Evolutionary conservation across 2,797 vertebrate species (phyloP).

Genomic region (Argentina silus): DNA sequence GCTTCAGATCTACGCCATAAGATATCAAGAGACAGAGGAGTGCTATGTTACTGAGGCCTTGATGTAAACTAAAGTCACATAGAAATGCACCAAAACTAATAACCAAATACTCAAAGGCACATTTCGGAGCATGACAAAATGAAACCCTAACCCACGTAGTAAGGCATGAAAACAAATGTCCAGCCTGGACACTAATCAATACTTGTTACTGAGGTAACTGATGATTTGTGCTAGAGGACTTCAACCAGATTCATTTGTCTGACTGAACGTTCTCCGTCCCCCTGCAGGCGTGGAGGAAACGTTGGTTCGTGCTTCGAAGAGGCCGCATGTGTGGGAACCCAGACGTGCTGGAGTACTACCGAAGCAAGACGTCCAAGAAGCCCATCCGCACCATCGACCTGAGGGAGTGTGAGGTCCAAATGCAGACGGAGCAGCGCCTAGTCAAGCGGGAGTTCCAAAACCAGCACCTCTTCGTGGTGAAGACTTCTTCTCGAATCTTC

Average conservation of each 20-base stretch:
- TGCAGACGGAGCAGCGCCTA: constrained; percentile 83
- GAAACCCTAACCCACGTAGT: no score
- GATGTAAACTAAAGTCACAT: background rate
- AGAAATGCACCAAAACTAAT: background rate
- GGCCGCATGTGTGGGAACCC: constrained; percentile 96
- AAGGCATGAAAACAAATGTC: no score
- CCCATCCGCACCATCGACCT: constrained; percentile 95
- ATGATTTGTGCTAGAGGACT: no score
- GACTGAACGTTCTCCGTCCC: constrained; percentile 16
- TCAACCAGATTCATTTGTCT: no score
- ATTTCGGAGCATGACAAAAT: no score
- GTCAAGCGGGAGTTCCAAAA: constrained; percentile 90
- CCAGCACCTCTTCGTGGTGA: constrained; percentile 92
- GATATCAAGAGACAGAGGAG: background rate
- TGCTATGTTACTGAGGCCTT: background rate
- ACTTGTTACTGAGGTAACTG: no score
- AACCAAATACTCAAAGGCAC: no score
- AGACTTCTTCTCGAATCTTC: constrained; percentile 89
- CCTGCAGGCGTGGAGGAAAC: constrained; percentile 92
- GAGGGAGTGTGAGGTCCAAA: constrained; percentile 90
- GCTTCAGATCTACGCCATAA: background rate
- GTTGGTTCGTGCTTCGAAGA: constrained; percentile 95
- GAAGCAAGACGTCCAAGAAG: constrained; percentile 89
- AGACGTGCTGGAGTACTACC: constrained; percentile 95
- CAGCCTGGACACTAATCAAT: no score